Percentiles rank a stretch among this genome's conserved stretches.
These are phyloP conservation scores for Fragum whitleyi DNA, from an alignment of 2,888 invertebrate genomes.

Conservation along the genomic window DNA sequence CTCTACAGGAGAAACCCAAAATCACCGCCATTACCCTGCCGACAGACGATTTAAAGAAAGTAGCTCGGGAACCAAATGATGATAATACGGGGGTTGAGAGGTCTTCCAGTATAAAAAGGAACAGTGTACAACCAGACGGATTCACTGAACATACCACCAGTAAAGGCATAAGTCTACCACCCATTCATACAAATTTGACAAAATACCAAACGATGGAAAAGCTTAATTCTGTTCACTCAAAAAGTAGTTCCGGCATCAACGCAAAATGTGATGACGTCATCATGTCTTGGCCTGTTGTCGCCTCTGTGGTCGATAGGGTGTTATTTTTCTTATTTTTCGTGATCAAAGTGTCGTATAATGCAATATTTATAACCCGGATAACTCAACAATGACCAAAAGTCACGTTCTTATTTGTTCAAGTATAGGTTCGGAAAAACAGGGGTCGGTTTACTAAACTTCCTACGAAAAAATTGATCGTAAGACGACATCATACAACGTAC, in stretches of 20 bases:
- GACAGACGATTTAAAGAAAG: slow-evolving; percentile 54
- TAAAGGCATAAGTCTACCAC: slow-evolving; percentile 37
- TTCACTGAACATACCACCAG: slow-evolving; percentile 51
- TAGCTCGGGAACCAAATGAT: slow-evolving; percentile 22
- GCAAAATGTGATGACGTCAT: neutral
- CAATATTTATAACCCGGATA: slow-evolving; percentile 5
- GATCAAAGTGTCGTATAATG: slow-evolving; percentile 31
- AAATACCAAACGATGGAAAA: neutral
- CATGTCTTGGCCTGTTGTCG: slow-evolving; percentile 42
- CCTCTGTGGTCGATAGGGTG: slow-evolving; percentile 41
- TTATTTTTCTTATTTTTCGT: slow-evolving; percentile 29
- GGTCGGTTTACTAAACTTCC: no score
- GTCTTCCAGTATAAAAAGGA: neutral
- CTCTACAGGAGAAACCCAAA: slow-evolving; percentile 5
- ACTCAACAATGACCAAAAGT: neutral
- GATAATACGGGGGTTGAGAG: neutral
- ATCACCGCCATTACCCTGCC: slow-evolving; percentile 28
- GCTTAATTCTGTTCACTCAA: neutral
- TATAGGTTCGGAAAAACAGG: no score
- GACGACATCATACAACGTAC: no score
- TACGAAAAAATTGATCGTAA: no score
- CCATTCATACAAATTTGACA: slow-evolving; percentile 1
- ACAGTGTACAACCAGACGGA: slow-evolving; percentile 37
- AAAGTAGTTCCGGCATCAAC: neutral
- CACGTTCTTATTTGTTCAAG: no score